Conservation (phyloP, 1,140 invertebrate species). For the Gryllus bimaculatus region DNA sequence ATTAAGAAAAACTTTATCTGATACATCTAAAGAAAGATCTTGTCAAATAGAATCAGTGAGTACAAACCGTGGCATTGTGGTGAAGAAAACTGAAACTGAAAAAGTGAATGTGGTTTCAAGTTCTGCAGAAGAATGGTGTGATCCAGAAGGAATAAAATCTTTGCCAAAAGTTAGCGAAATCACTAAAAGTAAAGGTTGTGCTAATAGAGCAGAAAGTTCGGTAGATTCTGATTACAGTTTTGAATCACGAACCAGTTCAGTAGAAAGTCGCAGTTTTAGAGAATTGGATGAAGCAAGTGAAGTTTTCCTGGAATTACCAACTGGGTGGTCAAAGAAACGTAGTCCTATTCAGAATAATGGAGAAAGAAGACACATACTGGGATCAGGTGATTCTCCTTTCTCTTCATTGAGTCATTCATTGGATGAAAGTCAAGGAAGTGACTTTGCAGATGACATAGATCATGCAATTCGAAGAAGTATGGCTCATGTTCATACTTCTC, state of each 20-base stretch:
- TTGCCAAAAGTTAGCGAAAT: not conserved
- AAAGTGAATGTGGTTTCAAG: not conserved
- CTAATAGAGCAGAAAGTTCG: conserved; percentile 12
- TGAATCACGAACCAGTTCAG: conserved; percentile 14
- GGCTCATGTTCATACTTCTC: not conserved
- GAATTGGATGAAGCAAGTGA: conserved; percentile 13
- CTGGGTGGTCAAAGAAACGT: not conserved
- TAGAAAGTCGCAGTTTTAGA: not conserved
- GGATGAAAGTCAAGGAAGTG: conserved; percentile 8
- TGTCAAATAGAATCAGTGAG: not conserved
- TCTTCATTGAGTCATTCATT: not conserved
- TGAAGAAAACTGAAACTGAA: not conserved
- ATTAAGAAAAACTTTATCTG: not conserved
- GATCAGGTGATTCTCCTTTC: not conserved
- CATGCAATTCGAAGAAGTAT: not conserved
- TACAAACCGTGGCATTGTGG: not conserved
- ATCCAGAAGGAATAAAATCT: not conserved
- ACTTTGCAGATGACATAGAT: not conserved
- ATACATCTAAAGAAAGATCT: not conserved
- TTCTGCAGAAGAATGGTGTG: not conserved
- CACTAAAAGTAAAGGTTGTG: not conserved
- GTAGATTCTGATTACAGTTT: conserved; percentile 20
- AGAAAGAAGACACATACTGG: not conserved
- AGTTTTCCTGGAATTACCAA: conserved; percentile 8
- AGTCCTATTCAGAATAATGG: not conserved